These are phyloP conservation scores for Dendrophyllia cribrosa DNA, from an alignment of 64 coral and sea anemone species.

Conservation along the genomic window DNA sequence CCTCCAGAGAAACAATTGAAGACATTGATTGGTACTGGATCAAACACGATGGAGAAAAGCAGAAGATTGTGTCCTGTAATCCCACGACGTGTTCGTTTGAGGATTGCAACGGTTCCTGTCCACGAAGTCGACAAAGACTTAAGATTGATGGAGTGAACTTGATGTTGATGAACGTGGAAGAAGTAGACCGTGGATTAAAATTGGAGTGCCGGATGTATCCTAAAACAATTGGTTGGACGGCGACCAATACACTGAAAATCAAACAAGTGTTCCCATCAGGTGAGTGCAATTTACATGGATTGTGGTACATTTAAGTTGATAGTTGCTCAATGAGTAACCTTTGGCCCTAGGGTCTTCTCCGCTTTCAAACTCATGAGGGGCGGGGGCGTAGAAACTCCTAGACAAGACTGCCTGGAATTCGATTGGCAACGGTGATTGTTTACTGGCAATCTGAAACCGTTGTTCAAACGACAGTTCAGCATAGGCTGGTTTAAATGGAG, in stretches of 20 bases:
- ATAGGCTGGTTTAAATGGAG: too few relatives aligned
- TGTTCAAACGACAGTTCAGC: too few relatives aligned
- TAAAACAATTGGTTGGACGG: not conserved
- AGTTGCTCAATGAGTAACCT: too few relatives aligned
- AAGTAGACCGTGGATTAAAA: not conserved
- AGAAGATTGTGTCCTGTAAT: not conserved
- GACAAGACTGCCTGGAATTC: too few relatives aligned
- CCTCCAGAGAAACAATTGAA: not conserved
- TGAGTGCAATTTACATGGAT: not conserved
- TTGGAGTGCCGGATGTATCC: not conserved
- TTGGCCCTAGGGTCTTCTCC: too few relatives aligned
- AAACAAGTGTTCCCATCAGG: not conserved
- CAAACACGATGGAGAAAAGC: not conserved
- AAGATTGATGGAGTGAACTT: not conserved
- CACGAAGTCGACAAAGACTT: not conserved
- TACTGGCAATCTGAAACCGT: too few relatives aligned
- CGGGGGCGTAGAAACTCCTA: too few relatives aligned
- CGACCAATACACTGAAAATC: not conserved
- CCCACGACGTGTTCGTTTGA: not conserved
- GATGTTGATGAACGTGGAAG: not conserved
- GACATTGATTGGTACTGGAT: constrained; percentile 12
- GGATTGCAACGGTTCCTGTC: not conserved
- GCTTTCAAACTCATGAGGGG: too few relatives aligned
- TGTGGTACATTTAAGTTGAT: not conserved
- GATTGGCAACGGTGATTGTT: too few relatives aligned